Evolutionary conservation across 1,140 invertebrate species (phyloP), one percentile per base, ranked within the genome.

Genomic region (Dreissena polymorpha): DNA sequence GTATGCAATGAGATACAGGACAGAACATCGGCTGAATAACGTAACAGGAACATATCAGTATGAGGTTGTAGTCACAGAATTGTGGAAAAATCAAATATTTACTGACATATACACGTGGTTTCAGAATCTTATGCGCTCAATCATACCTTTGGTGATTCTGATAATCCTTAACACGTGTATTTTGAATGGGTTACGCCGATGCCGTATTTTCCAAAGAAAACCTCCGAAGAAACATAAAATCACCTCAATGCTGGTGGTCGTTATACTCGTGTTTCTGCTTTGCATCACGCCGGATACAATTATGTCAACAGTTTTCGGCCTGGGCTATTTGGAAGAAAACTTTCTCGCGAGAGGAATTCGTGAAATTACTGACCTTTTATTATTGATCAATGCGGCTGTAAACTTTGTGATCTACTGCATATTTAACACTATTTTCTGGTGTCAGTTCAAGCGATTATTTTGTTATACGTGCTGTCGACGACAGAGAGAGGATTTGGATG

Each of bases 341-440:
- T 90, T 85, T 82, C 85, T 95, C 10, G 86, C 94, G 1, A 86
- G 90, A 74, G 94, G 93, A 23, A 91, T 96, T 12, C 95, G 95
- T 7, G 96, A 96, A 92, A 95, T 96, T 39, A 96, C 95, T 23
- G 97, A 97, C 91, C 94, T 96, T 49, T 91, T 97, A 39, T 91
- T 96, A 21, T 94, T 95, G 18, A 93, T 96, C 57, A 96, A 97
- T 92, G 95, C 96, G 0, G 93, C 93, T 6, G 94, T 95, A 8
- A 97, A 96, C 92, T 97, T 97, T 93, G 93, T 97, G 63, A 93
- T 97, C 64, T 97, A 97, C 91, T 96, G 95, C 88, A 94, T 95
- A 49, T 94, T 97, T 87, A 96, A 95, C 84, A 95, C 95, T 88
- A 95, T 95, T 84, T 97, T 96, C 91, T 89, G 88, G 88, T 82